Percentiles rank a stretch among this genome's conserved stretches.
Conservation (phyloP, 2,797 vertebrate genomes). For the Fistularia commersonii region DNA sequence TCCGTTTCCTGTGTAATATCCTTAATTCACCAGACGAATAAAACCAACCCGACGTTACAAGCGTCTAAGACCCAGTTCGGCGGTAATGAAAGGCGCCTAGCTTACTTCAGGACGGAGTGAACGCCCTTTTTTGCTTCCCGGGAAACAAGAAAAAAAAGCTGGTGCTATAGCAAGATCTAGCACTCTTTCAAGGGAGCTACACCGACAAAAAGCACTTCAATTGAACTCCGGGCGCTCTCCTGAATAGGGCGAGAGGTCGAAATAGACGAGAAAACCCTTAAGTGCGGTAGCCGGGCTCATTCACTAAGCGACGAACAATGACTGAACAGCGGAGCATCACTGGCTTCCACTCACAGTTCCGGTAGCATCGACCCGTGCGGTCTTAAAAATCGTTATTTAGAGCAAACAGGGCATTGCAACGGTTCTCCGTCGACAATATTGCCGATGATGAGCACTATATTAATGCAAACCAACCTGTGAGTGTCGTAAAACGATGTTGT, state of each 20-base stretch:
- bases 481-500: conserved; percentile 50
- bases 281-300: conserved; percentile 9
- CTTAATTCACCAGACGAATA: too few relatives aligned
- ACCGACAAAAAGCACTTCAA: rapidly evolving
- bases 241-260: neutral
- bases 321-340: conserved; percentile 52
- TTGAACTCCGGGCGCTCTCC: rapidly evolving
- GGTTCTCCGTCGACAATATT: neutral
- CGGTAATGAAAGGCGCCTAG: conserved; percentile 26
- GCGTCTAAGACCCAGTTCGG: neutral
- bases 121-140: conserved; percentile 71
- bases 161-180: neutral
- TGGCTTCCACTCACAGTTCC: conserved; percentile 19
- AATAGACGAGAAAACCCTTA: conserved; percentile 11
- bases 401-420: neutral
- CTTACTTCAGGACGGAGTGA: conserved; percentile 49
- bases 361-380: neutral
- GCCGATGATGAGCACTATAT: neutral
- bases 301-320: conserved; percentile 54
- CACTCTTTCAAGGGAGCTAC: neutral
- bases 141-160: conserved; percentile 36
- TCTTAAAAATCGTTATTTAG: neutral
- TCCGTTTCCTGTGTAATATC: too few relatives aligned
- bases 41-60: neutral
- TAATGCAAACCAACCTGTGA: conserved; percentile 60